Evolutionary conservation across 2,888 invertebrate genomes (phyloP).

Genomic region (Ischnura elegans): DNA sequence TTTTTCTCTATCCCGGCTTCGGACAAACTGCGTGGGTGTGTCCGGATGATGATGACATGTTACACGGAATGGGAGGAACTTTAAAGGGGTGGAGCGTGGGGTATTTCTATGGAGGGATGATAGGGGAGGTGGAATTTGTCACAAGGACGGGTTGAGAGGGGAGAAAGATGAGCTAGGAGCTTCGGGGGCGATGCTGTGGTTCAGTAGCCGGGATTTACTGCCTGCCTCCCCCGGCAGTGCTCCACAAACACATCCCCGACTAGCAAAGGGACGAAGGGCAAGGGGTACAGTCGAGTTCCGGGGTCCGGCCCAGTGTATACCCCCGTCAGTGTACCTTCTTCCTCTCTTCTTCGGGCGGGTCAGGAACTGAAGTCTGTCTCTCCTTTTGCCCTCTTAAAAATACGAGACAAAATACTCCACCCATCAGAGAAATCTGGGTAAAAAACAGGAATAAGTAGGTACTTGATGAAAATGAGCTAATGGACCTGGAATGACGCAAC

Average conservation of each 20-base stretch:
- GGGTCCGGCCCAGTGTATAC: not conserved
- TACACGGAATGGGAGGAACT: conserved; percentile 64
- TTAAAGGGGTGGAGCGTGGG: not conserved
- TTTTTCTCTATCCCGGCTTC: not conserved
- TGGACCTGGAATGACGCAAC: no score
- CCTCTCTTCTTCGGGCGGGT: not conserved
- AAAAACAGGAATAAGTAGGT: no score
- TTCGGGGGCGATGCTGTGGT: not conserved
- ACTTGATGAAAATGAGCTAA: no score
- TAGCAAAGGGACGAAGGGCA: not conserved
- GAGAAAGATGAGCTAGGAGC: not conserved
- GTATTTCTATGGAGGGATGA: no score
- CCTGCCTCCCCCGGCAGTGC: not conserved
- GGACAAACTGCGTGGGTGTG: conserved; percentile 63
- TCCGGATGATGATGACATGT: conserved; percentile 65
- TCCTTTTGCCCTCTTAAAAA: not conserved
- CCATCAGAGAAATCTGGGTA: no score
- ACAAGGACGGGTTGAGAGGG: not conserved
- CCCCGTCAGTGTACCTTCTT: not conserved
- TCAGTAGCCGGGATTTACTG: not conserved
- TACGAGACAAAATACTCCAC: no score
- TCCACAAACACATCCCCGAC: not conserved
- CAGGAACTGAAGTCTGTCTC: no score
- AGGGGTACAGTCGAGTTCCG: no score
- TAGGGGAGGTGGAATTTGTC: not conserved